Evolutionary conservation across 2,888 invertebrate genomes (phyloP).

Genomic region (Phasia obesa): DNA sequence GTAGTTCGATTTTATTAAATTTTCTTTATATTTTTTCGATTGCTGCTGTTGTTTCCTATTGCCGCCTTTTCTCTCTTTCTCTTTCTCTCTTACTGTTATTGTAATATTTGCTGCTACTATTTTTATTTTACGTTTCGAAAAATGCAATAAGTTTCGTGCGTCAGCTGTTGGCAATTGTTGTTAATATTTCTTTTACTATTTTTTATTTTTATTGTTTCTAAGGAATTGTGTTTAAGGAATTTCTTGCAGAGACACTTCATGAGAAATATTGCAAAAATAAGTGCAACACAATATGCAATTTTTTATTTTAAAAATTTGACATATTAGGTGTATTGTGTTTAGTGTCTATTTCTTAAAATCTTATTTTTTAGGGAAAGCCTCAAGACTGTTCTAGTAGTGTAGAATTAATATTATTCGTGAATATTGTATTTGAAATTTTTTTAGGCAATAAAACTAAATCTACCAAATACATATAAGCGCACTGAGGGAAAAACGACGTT

Average conservation of each 20-base stretch:
- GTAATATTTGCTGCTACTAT: constrained; percentile 16
- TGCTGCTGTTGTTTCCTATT: constrained; percentile 25
- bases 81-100: too few species aligned
- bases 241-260: background rate
- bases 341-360: background rate
- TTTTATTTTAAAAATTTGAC: background rate
- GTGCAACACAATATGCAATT: background rate
- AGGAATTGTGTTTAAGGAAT: constrained; percentile 4
- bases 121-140: background rate
- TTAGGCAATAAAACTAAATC: too few species aligned
- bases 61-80: background rate
- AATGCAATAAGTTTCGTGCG: constrained; percentile 67
- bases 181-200: constrained; percentile 42
- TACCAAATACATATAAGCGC: too few species aligned
- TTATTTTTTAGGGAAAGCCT: too few species aligned
- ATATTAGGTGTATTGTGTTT: background rate
- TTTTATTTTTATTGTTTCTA: constrained; percentile 41
- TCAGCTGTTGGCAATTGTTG: constrained; percentile 69
- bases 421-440: too few species aligned
- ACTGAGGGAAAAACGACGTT: too few species aligned
- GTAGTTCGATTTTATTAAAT: background rate
- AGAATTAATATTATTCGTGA: too few species aligned
- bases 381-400: too few species aligned
- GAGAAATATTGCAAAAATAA: background rate
- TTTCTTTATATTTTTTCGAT: background rate